Conservation (phyloP, 2,888 invertebrate genomes). For the Sylvicola cinctus region DNA sequence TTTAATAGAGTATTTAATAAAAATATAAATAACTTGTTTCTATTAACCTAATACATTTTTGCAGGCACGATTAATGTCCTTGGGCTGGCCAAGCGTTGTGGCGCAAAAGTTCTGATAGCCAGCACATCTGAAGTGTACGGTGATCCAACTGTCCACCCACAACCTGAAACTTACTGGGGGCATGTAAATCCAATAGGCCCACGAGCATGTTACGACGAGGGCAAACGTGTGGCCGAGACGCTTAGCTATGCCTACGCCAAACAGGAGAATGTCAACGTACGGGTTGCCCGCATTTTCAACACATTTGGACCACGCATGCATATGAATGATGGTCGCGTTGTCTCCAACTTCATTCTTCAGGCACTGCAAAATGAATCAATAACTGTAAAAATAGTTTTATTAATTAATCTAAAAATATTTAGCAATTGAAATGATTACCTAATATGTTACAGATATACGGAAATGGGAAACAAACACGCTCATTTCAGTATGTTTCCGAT, state of each 20-base stretch:
- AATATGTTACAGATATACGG: slow-evolving; percentile 58
- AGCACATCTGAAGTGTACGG: slow-evolving; percentile 99
- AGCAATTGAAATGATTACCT: no score
- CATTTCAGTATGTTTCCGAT: slow-evolving; percentile 96
- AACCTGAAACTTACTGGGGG: slow-evolving; percentile 96
- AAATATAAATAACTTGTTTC: neutral
- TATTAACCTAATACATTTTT: neutral
- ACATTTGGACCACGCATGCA: slow-evolving; percentile 99
- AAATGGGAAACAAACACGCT: slow-evolving; percentile 76
- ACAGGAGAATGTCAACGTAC: slow-evolving; percentile 85
- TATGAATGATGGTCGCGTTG: slow-evolving; percentile 94
- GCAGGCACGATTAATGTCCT: slow-evolving; percentile 70
- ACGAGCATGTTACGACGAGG: slow-evolving; percentile 96
- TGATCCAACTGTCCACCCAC: slow-evolving; percentile 96
- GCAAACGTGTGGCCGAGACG: slow-evolving; percentile 95
- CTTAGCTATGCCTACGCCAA: slow-evolving; percentile 89
- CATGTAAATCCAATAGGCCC: slow-evolving; percentile 97
- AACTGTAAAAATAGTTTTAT: slow-evolving; percentile 41
- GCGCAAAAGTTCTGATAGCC: slow-evolving; percentile 83
- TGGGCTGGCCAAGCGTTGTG: slow-evolving; percentile 78
- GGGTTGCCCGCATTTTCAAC: slow-evolving; percentile 96
- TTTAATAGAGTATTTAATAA: no score
- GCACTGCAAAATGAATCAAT: slow-evolving; percentile 87
- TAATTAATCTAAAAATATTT: neutral
- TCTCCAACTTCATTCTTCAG: slow-evolving; percentile 96